Evolutionary conservation across 2,797 vertebrate genomes (phyloP), one percentile per base, ranked within the genome.

Genomic region (Syncerus caffer): DNA sequence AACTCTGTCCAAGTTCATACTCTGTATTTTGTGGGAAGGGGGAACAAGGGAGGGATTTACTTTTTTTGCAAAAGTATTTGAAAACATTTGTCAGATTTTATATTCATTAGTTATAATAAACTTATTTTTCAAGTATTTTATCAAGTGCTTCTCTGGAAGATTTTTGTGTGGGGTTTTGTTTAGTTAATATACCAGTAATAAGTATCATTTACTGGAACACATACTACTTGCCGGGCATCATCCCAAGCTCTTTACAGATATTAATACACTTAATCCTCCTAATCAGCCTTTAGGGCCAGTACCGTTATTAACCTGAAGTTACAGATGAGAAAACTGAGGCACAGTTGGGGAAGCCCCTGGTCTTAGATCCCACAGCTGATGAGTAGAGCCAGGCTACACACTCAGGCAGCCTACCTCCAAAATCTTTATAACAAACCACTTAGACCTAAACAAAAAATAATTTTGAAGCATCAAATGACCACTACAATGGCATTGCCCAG

Each of bases 91-190:
- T 98, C 97, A 98, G 95, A 98, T 97, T 99, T 98, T 99, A 94
- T 98, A 98, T 97, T 96, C 94, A 25, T 98, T 98, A 98, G 97
- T 97, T 98, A 98, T 91, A 99, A 99, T 99, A 99, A 99, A 99
- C 96, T 98, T 99, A 98, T 99, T 99, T 98, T 99, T 98, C 98
- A 99, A 98, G 98, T 98, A 98, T 98, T 98, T 98, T 98, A 98
- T 98, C 97, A 96, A 98, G 95, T 97, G 97, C 51, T 98, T 21
- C 0, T 97, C 89, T 97, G 71, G 87, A 98, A 91, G 29, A n/a
- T 64, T 71, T 97, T 92, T 71, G n/a, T 90, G 64, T 97, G 86
- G 27, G 34, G 89, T 95, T 94, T 25, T 96, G 50, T 78, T 84
- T 93, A 95, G 51, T 78, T 50, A 97, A 25, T 76, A 31, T 82